Evolutionary conservation across 2,888 invertebrate species (phyloP), one percentile per base, ranked within the genome.

Genomic region (Melinaea menophilus): DNA sequence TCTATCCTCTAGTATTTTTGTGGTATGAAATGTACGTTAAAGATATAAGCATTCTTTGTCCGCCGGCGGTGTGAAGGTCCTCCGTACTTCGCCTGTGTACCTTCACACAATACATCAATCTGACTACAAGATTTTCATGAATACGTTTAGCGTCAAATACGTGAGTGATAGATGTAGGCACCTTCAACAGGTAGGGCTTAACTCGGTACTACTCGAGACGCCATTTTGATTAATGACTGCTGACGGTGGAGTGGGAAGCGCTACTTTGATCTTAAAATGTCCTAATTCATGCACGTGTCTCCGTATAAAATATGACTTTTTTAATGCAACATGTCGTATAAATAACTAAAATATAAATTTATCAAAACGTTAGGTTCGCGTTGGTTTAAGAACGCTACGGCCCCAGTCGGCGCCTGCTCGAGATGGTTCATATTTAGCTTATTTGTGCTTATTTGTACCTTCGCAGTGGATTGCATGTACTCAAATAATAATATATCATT

Each of bases 401-500:
- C 2, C 31, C 3, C 31, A 51, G 31, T 31, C 31, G 51, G 51
- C 51, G 51, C 31, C 51, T 22, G 31, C n/a, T 51, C 4, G 31
- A 31, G 31, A 9, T 51, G 22, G 31, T 51, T 51, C 31, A 22
- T 51, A 51, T 51, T 51, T 31, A 51, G 31, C 51, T 51, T 51
- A 51, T 51, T 51, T 51, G 51, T 51, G 51, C 51, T 31, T 51
- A 51, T 51, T 51, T 51, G 51, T 51, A 31, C 51, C n/a, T 51
- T 51, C 22, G 51, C 51, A 31, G 51, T 51, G 51, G 51, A 51
- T 31, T 51, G 51, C 51, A 51, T 31, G 31, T 31, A 22, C 22
- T 31, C 9, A 51, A 51, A 31, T 12, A 46, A 46, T 46, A 31
- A 51, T 31, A 51, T 31, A 31, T 41, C 41, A 9, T 41, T 7